A percentile compares a stretch with the other conserved stretches of the same genome.
Evolutionary conservation across 1,140 invertebrate genomes (phyloP).

Genomic region (Drosophila ercepeae): DNA sequence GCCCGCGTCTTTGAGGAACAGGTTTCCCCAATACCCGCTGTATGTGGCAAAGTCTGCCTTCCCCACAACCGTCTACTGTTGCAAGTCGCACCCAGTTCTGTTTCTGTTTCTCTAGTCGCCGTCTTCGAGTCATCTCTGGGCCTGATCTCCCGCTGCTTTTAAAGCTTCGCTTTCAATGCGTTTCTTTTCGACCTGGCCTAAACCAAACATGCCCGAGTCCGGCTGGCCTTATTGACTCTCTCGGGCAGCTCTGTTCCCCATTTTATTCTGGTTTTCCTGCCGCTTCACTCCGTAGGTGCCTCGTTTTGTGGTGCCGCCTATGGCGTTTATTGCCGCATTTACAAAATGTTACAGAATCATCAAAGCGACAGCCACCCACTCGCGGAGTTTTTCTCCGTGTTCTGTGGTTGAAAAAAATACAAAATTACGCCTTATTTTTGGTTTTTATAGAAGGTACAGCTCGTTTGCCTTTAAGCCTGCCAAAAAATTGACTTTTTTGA

Average conservation of each 20-base stretch:
- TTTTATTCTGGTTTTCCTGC: constrained; percentile 35
- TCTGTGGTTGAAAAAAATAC: neutral
- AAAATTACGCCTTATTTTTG: neutral
- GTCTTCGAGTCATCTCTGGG: constrained; percentile 27
- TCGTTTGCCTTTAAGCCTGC: too few relatives aligned
- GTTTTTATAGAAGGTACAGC: too few relatives aligned
- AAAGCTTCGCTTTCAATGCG: constrained; percentile 74
- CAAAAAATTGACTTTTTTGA: neutral
- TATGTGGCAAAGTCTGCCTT: constrained; percentile 7
- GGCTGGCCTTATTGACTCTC: neutral
- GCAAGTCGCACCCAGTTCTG: constrained; percentile 70
- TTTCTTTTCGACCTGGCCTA: constrained; percentile 28
- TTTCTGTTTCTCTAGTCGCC: too few relatives aligned
- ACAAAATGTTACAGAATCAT: constrained; percentile 53
- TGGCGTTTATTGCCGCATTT: constrained; percentile 46
- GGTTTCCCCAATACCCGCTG: constrained; percentile 45
- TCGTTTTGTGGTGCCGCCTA: constrained; percentile 51
- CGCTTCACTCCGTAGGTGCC: constrained; percentile 40
- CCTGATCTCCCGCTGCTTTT: constrained; percentile 25
- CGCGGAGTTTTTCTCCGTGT: constrained; percentile 2
- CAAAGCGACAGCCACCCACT: constrained; percentile 17
- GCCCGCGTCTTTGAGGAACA: constrained; percentile 38
- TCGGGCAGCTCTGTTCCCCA: constrained; percentile 11
- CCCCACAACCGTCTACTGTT: constrained; percentile 64
- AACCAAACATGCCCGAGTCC: constrained; percentile 14